Evolutionary conservation across 2,113 vertebrate genomes (phyloP), one percentile per base, ranked within the genome.

Genomic region (Andinoacara biseriatus): DNA sequence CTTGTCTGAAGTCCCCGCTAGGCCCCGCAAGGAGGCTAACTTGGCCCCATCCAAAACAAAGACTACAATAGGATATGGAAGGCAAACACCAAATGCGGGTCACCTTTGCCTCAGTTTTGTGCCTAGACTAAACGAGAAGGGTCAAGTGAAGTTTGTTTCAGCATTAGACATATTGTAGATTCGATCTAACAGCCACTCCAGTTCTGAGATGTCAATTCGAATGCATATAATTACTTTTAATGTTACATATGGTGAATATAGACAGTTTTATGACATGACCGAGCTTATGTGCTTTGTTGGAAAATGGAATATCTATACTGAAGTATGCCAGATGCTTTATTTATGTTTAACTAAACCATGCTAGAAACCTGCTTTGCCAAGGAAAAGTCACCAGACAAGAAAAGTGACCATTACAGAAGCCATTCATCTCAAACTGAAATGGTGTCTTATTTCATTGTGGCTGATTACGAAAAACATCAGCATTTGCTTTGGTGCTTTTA

Each of bases 1-100:
- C 82, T 86, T 43, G 31, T 88, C 88, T 90, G 78, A 80, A 79
- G 88, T 88, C 80, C 88, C 85, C 52, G 82, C 83, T 61, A 85
- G 81, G 89, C 86, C 80, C 69, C 3, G 78, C 43, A 1, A 80
- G 67, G 67, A 89, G 74, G 79, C 74, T 63, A 81, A 46, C 11
- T 29, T 15, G 20, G 58, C 54, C 78, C 65, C 5, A 6, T 93
- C 93, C 92, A 92, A 93, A 57, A 91, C 85, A 93, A 94, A 94
- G 88, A 92, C 82, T 88, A 52, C 84, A 87, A 87, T 78, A 86
- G 87, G 74, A 87, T 87, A 86, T 49, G 77, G 72, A 88, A 84
- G 87, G 80, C 83, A 84, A 91, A 89, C 82, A 89, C 60, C 59
- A 84, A 90, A 83, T 38, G 15, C 3, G 13, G 79, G 76, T 81